Conservation (phyloP, 2,797 vertebrate species). For the Ispidina picta region DNA sequence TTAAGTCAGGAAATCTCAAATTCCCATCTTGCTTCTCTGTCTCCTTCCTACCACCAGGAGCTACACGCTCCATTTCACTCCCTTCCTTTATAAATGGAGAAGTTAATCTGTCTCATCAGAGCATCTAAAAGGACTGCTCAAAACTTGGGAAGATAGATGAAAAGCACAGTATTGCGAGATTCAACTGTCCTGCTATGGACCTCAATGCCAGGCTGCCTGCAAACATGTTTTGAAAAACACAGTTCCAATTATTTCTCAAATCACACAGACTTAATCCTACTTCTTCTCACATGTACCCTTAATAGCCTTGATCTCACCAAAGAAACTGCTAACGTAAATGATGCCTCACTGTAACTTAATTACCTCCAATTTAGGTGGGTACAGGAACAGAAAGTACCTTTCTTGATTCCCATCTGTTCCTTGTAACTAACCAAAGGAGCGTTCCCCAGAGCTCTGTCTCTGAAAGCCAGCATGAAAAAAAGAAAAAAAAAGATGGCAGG, state of each 20-base stretch:
- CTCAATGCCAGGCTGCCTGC: neutral
- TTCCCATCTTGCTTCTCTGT: slow-evolving; percentile 35
- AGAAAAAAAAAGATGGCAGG: neutral
- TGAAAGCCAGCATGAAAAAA: neutral
- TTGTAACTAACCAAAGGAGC: slow-evolving; percentile 29
- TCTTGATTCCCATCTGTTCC: slow-evolving; percentile 60
- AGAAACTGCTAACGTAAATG: slow-evolving; percentile 62
- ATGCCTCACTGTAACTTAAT: slow-evolving; percentile 65
- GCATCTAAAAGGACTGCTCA: neutral
- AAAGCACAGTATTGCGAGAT: neutral
- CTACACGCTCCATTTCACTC: slow-evolving; percentile 7
- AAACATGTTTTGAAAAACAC: neutral
- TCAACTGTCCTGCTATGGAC: neutral
- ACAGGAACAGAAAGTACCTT: slow-evolving; percentile 48
- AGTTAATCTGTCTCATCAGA: neutral
- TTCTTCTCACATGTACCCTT: slow-evolving; percentile 49
- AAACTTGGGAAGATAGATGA: neutral
- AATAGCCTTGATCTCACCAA: slow-evolving; percentile 68
- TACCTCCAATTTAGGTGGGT: slow-evolving; percentile 57
- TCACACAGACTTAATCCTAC: slow-evolving; percentile 44
- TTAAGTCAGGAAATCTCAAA: slow-evolving; percentile 30
- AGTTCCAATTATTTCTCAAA: slow-evolving; percentile 59
- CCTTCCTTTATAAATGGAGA: neutral
- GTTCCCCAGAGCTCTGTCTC: slow-evolving; percentile 23
- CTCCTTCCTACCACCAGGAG: slow-evolving; percentile 11